Percentiles rank a stretch among this genome's conserved stretches.
Conservation (phyloP, 1,140 invertebrate genomes). For the Danaus melanippus region DNA sequence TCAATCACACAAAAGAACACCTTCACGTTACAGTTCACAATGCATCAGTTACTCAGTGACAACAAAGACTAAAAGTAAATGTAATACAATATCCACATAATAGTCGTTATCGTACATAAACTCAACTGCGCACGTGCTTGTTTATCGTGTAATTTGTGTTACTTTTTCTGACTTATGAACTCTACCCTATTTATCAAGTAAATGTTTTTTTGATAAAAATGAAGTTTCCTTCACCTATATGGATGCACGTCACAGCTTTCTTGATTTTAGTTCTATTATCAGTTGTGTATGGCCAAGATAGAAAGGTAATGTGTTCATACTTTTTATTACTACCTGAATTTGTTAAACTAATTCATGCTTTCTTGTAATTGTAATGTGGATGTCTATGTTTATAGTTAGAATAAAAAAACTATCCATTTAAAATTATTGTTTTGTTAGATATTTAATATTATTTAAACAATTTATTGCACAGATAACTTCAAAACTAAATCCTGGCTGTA, state of each 20-base stretch:
- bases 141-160: conserved; percentile 30
- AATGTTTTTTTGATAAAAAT: conserved; percentile 31
- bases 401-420: neutral
- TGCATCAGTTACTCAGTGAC: neutral
- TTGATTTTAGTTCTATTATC: conserved; percentile 33
- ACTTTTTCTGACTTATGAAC: conserved; percentile 22
- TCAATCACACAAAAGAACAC: no score
- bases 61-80: conserved; percentile 7
- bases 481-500: conserved; percentile 49
- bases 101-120: conserved; percentile 19
- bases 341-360: neutral
- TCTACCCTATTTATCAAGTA: conserved; percentile 20
- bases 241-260: conserved; percentile 28
- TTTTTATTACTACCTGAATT: no score
- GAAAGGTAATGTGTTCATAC: conserved; percentile 33
- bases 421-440: conserved; percentile 10
- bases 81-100: conserved; percentile 6
- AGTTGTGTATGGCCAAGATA: conserved; percentile 36
- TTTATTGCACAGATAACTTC: conserved; percentile 41
- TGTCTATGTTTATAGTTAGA: no score
- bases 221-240: conserved; percentile 39
- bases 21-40: no score
- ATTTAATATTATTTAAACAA: neutral
- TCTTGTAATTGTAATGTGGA: neutral
- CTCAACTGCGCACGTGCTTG: conserved; percentile 36